Evolutionary conservation across 2,888 invertebrate species (phyloP).

Genomic region (Latheticus oryzae): DNA sequence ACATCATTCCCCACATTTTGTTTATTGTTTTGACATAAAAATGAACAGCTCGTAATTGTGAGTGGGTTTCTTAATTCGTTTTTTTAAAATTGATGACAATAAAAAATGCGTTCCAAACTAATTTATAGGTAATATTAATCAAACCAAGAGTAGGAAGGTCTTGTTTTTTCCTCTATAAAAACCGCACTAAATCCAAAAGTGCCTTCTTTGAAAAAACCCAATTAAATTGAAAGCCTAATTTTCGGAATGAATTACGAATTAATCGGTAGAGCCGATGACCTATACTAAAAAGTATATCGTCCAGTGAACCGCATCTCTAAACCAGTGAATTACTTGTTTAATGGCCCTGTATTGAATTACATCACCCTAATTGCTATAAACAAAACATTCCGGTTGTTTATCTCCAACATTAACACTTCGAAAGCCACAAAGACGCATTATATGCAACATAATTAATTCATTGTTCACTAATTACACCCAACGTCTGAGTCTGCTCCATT

Average conservation of each 20-base stretch:
- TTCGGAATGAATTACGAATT: no score
- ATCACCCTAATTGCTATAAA: constrained; percentile 33
- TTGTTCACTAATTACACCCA: constrained; percentile 38
- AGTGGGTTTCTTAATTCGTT: constrained; percentile 3
- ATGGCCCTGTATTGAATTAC: constrained; percentile 25
- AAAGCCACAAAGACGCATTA: constrained; percentile 38
- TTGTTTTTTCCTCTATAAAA: constrained; percentile 1
- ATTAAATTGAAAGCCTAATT: no score
- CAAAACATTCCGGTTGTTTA: constrained; percentile 38
- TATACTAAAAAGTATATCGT: no score
- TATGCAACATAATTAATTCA: constrained; percentile 42
- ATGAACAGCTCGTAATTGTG: constrained; percentile 5
- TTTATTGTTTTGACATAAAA: constrained; percentile 2
- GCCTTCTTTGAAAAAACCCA: no score
- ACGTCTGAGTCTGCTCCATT: constrained; percentile 17
- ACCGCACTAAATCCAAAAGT: no score
- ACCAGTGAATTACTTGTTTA: constrained; percentile 10
- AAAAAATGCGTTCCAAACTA: constrained; percentile 1
- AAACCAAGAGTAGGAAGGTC: constrained; percentile 1
- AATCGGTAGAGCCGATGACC: no score
- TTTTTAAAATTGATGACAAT: constrained; percentile 12
- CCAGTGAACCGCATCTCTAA: no score
- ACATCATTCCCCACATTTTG: not conserved
- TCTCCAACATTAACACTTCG: constrained; percentile 37
- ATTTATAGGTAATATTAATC: constrained; percentile 10